Conservation (phyloP, 2,797 vertebrate genomes). For the Rousettus madagascariensis region DNA sequence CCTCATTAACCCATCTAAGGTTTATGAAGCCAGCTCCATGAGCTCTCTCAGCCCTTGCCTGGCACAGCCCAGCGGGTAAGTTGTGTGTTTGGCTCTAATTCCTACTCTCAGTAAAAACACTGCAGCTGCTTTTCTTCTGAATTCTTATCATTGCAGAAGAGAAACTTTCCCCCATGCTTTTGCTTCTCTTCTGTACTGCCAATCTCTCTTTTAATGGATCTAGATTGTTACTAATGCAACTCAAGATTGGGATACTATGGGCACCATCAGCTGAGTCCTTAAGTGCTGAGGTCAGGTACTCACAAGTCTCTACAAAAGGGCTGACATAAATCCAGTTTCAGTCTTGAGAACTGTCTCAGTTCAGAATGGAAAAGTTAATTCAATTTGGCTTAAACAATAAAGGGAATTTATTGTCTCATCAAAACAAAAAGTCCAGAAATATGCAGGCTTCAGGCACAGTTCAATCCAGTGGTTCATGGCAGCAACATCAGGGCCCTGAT, state of each 20-base stretch:
- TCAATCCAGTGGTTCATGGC: neutral
- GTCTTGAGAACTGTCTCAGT: neutral
- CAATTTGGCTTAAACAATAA: neutral
- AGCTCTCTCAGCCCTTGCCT: neutral
- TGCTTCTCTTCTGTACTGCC: neutral
- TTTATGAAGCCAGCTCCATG: fast-evolving
- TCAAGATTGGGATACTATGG: neutral
- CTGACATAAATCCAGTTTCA: neutral
- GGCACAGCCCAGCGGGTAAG: neutral
- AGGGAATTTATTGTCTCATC: neutral
- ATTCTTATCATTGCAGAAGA: neutral
- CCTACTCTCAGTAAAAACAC: constrained; percentile 45
- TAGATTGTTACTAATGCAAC: neutral
- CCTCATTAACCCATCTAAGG: neutral
- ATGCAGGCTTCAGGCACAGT: neutral
- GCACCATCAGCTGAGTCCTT: neutral
- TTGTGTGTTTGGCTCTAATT: constrained; percentile 26
- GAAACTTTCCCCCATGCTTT: neutral
- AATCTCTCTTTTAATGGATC: neutral
- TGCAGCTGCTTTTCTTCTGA: constrained; percentile 31
- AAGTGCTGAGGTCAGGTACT: neutral
- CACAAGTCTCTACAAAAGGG: neutral
- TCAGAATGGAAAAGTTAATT: neutral
- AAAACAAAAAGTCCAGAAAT: neutral
- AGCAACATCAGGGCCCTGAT: neutral